A percentile compares a stretch with the other conserved stretches of the same genome.
Evolutionary conservation across 2,113 vertebrate species (phyloP).

Genomic region (Columbina picui): DNA sequence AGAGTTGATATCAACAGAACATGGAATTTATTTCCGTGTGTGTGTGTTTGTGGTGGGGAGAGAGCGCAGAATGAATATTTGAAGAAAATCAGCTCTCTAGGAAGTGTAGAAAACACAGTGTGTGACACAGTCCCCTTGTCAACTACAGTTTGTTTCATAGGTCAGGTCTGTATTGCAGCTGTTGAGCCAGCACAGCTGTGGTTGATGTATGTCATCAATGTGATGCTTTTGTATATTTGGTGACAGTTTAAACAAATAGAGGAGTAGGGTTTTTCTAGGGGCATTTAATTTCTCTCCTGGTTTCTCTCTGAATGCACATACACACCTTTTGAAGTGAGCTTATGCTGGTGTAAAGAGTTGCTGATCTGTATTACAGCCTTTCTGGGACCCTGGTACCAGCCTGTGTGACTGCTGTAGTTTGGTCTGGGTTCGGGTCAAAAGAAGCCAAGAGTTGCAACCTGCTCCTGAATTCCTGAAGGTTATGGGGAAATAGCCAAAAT

Average conservation of each 20-base stretch:
- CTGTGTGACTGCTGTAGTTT: not conserved
- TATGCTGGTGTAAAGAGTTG: not conserved
- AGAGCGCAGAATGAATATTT: not conserved
- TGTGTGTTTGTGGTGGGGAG: not conserved
- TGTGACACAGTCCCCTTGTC: not conserved
- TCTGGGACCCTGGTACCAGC: not conserved
- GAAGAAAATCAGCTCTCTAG: not conserved
- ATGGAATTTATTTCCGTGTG: too few relatives aligned
- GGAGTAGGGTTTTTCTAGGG: accelerated
- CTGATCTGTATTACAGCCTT: not conserved
- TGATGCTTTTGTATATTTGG: not conserved
- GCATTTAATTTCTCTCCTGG: too few relatives aligned
- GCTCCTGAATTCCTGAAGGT: not conserved
- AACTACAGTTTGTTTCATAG: accelerated
- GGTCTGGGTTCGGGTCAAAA: not conserved
- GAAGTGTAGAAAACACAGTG: not conserved
- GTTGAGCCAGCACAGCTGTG: accelerated
- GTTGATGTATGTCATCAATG: not conserved
- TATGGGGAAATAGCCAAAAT: not conserved
- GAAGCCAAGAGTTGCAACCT: not conserved
- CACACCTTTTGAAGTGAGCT: not conserved
- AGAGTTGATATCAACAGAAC: too few relatives aligned
- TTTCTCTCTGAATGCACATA: not conserved
- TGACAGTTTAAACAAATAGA: not conserved
- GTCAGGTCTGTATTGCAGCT: not conserved